Base-by-base conservation (phyloP, 2,888 invertebrate species). In the Rhodophaea formosa region DNA sequence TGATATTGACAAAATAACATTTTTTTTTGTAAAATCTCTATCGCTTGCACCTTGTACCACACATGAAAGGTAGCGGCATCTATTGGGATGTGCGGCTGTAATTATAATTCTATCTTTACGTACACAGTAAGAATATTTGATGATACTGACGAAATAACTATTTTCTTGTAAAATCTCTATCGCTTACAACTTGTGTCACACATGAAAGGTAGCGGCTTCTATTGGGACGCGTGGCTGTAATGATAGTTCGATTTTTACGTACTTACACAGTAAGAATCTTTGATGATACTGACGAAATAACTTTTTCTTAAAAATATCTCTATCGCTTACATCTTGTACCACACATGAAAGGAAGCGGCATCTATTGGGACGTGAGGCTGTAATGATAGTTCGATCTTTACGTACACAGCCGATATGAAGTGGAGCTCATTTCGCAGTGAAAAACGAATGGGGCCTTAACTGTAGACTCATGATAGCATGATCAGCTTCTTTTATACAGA, bases 151-250 rank as follows among this genome's bases (percentile, higher is more conserved):
- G 5, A 23, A 23, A 23, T 23, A 23, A 23, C 23, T 2, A 3
- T 23, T 23, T 23, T 23, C 23, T 23, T 23, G 23, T 3, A 23
- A 23, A 23, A 23, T 23, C 23, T 23, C 23, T 23, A 3, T 23
- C 58, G 55, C 68, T 65, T 62, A 2, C 64, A 16, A 66, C 64
- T 78, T 71, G 62, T 2, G 52, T 74, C 71, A 67, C 55, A 59
- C 65, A 49, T 51, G 58, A 68, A 65, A 72, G 63, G 66, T 61
- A 65, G 68, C 69, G 68, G 64, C 67, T 65, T 59, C 57, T 80
- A 81, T 80, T 70, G 75, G 80, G 81, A 80, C 85, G 81, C 80
- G 80, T 77, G 71, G 71, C 75, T 72, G 66, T 82, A 84, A 84
- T 80, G 76, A 79, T 74, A 70, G 70, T 61, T 70, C 66, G 65